These are phyloP conservation scores for Bufo bufo DNA, from an alignment of 2,113 vertebrate species.

Conservation along the genomic window DNA sequence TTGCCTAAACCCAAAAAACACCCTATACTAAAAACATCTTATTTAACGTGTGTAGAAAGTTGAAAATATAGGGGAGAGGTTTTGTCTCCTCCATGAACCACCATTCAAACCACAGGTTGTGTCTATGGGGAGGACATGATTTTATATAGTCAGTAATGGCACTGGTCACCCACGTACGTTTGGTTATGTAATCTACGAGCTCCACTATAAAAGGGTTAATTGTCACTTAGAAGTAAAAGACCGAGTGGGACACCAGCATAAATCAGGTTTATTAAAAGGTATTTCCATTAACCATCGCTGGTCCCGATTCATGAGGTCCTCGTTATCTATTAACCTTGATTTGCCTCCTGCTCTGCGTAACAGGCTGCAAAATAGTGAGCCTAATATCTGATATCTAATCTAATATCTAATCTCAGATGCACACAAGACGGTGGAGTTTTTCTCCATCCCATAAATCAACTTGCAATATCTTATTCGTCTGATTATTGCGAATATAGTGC, in stretches of 20 bases:
- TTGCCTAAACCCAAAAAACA: too few relatives aligned
- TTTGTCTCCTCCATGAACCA: too few relatives aligned
- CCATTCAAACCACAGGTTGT: too few relatives aligned
- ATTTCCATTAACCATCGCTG: neutral
- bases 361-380: slow-evolving; percentile 26
- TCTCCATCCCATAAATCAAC: slow-evolving; percentile 48
- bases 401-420: slow-evolving; percentile 50
- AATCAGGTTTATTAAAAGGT: slow-evolving; percentile 49
- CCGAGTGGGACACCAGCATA: neutral
- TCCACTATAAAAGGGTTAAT: slow-evolving; percentile 14
- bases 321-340: slow-evolving; percentile 55
- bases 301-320: slow-evolving; percentile 40
- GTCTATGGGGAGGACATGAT: too few relatives aligned
- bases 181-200: neutral
- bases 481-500: slow-evolving; percentile 46
- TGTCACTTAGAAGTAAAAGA: slow-evolving; percentile 36
- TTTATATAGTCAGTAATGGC: neutral
- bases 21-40: too few relatives aligned
- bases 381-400: slow-evolving; percentile 52
- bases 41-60: too few relatives aligned
- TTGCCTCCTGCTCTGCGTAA: slow-evolving; percentile 42
- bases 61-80: too few relatives aligned
- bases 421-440: neutral
- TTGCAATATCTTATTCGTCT: slow-evolving; percentile 44
- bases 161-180: neutral